Evolutionary conservation across 2,113 vertebrate genomes (phyloP), one percentile per base, ranked within the genome.

Genomic region (Lonchura striata): DNA sequence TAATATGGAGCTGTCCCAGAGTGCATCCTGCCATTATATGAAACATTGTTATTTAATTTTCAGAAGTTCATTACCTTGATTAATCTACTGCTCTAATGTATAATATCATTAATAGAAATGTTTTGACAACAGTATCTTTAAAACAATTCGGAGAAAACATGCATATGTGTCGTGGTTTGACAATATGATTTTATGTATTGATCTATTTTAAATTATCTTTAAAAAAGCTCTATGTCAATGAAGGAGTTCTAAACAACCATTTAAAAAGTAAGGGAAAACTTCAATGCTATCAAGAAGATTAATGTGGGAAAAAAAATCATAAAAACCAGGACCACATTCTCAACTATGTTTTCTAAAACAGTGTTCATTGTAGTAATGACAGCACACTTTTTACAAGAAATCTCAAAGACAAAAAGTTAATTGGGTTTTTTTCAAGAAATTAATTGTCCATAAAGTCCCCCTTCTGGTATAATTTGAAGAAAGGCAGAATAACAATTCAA

Each of bases 301-400:
- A 11, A 78, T 61, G 33, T 69, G 13, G n/a, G 20, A 72, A 37
- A 75, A 75, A 15, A 1, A 39, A 21, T 31, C 2, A 28, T 27
- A 17, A 52, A 64, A 63, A 77, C 1, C 3, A 37, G 13, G 8
- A 78, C 5, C 10, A 52, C 23, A 28, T 69, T 39, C 20, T 74
- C 13, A 47, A 21, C 28, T 39, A 47, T 0, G 0, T n/a, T n/a
- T 69, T 69, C 13, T 54, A 57, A 49, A 17, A 47, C 3, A 27
- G 3, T 56, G 17, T 44, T 61, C 57, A 23, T 30, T 91, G 6
- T 35, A 61, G 5, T 27, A 93, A 79, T 16, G 8, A 30, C 5
- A 39, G 9, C 4, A 49, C 8, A 44, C 35, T 57, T 82, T 50
- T 25, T 17, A 18, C 12, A n/a, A 21, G 9, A 75, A 75, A 82